Evolutionary conservation across 1,140 invertebrate genomes (phyloP), one percentile per base, ranked within the genome.

Genomic region (Bombus superbus): DNA sequence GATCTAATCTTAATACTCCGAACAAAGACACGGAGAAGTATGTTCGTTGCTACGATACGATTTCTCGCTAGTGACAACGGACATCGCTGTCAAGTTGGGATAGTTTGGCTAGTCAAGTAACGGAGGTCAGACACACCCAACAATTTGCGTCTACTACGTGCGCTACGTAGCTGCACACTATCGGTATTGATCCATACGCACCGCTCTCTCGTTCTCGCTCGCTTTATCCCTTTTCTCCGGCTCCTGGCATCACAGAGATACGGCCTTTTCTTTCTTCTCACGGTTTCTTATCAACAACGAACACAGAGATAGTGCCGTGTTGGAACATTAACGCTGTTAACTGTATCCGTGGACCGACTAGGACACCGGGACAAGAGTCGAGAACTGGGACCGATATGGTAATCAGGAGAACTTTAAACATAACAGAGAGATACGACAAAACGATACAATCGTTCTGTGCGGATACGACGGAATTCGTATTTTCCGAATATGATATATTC

Each of bases 131-230:
- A 91, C 91, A 92, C 91, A 89, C 91, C 91, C 91, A 89, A 91
- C 83, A 88, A 79, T 69, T 81, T 86, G 80, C 83, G 89, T 89
- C 76, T 90, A 76, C 28, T 69, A 64, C 68, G 88, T 90, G 85
- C 89, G 91, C 91, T 93, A 91, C 90, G 83, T 62, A 59, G 10
- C 32, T 71, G 47, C 69, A n/a, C 83, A 83, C 87, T 90, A 92
- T 92, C 86, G 90, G 87, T 92, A 92, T 93, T 92, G 91, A 93
- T 92, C 90, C 91, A 74, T 80, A 88, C 86, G 90, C 91, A 81
- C 44, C 71, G 82, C 83, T 84, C 88, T 89, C 81, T 77, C 62
- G 22, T 68, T 18, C 32, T 77, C 62, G 44, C 75, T 59, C 40
- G 25, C 25, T 47, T 35, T 66, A 47, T 69, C 32, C 25, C 68